phyloP scores from a whole-genome alignment of 2,113 vertebrate species.

The Pantherophis guttatus region DNA sequence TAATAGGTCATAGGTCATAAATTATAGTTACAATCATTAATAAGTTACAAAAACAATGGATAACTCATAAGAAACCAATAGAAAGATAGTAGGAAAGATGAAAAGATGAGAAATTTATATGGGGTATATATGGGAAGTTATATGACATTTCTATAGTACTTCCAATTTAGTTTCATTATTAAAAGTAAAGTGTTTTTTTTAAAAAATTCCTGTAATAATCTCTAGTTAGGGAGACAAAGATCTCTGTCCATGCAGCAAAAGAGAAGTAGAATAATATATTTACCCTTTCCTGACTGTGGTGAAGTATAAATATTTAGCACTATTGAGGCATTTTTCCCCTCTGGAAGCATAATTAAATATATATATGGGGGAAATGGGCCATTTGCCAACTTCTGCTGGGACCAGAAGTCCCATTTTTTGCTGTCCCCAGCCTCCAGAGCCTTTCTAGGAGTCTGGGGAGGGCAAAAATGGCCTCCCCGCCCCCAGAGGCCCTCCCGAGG shows the following conservation, averaged over 20 bases:
- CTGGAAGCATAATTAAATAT: neutral
- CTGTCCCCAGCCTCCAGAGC: no score
- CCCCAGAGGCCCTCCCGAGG: no score
- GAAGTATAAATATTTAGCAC: neutral
- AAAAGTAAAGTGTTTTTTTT: neutral
- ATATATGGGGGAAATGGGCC: neutral
- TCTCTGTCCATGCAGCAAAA: neutral
- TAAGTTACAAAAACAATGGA: neutral
- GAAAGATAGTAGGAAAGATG: neutral
- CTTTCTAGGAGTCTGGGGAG: no score
- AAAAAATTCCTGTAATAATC: neutral
- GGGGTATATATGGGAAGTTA: neutral
- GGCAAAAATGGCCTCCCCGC: no score
- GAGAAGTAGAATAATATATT: neutral
- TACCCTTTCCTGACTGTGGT: neutral
- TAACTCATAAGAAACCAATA: neutral
- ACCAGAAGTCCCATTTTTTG: no score
- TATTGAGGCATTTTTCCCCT: neutral
- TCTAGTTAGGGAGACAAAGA: neutral
- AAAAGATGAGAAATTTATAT: neutral
- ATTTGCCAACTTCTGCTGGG: no score
- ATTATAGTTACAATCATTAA: neutral
- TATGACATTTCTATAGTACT: neutral
- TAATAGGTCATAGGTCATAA: neutral
- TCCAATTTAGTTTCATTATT: neutral